These are phyloP conservation scores for Crepidodera aurea DNA, from an alignment of 2,888 invertebrate genomes.

Conservation along the genomic window DNA sequence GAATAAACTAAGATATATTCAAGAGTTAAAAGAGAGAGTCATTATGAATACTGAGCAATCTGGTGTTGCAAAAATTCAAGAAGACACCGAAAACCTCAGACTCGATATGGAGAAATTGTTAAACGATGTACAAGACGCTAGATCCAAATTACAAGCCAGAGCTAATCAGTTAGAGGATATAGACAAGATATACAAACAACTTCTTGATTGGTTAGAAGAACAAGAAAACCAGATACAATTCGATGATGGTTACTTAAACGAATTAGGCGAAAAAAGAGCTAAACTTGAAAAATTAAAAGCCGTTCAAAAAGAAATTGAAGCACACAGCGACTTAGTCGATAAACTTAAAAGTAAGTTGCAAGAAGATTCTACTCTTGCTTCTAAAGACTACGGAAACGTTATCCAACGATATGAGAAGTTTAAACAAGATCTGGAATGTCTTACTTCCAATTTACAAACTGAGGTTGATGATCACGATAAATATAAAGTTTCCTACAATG, in stretches of 20 bases:
- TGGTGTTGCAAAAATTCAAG: slow-evolving; percentile 89
- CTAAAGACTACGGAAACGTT: slow-evolving; percentile 74
- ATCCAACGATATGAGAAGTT: slow-evolving; percentile 76
- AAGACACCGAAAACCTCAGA: slow-evolving; percentile 88
- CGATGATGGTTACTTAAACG: slow-evolving; percentile 78
- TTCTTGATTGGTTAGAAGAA: slow-evolving; percentile 89
- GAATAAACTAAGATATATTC: slow-evolving; percentile 81
- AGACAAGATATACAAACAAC: slow-evolving; percentile 81
- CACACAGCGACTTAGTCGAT: slow-evolving; percentile 80
- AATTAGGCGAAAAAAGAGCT: slow-evolving; percentile 90
- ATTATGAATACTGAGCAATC: slow-evolving; percentile 90
- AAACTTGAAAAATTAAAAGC: slow-evolving; percentile 87
- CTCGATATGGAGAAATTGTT: slow-evolving; percentile 90
- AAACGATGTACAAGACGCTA: slow-evolving; percentile 80
- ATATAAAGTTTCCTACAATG: slow-evolving; percentile 83
- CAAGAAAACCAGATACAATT: slow-evolving; percentile 83
- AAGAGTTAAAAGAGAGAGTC: slow-evolving; percentile 92
- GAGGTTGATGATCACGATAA: slow-evolving; percentile 88
- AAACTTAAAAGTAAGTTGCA: slow-evolving; percentile 77
- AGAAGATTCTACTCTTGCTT: slow-evolving; percentile 66
- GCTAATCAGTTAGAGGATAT: slow-evolving; percentile 86
- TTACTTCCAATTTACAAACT: slow-evolving; percentile 76
- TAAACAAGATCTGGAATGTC: slow-evolving; percentile 70
- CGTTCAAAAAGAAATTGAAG: slow-evolving; percentile 81
- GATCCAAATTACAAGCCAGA: slow-evolving; percentile 76